Evolutionary conservation across 2,888 invertebrate genomes (phyloP).

Genomic region (Cosmia pyralina): DNA sequence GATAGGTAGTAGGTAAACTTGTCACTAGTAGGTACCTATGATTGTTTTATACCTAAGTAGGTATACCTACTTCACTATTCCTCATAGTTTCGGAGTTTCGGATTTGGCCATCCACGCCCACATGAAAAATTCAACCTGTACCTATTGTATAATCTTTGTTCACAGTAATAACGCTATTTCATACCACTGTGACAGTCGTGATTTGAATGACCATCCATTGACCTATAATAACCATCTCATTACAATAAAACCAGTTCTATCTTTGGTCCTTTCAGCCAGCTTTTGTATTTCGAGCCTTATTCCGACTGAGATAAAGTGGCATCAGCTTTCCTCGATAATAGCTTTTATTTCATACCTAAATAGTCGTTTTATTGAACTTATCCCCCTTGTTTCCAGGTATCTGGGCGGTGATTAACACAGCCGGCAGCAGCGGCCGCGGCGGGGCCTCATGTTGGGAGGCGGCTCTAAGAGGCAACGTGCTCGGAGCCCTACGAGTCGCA

Average conservation of each 20-base stretch:
- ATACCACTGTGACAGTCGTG: neutral
- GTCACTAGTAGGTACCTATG: neutral
- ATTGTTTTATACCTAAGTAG: no score
- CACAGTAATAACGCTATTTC: no score
- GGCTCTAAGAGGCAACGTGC: constrained; percentile 92
- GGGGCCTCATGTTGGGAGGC: constrained; percentile 93
- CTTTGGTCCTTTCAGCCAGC: neutral
- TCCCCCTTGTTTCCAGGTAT: constrained; percentile 89
- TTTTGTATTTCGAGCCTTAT: neutral
- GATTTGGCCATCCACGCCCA: no score
- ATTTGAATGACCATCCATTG: neutral
- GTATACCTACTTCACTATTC: no score
- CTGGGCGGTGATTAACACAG: constrained; percentile 96
- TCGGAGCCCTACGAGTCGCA: constrained; percentile 93
- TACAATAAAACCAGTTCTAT: neutral
- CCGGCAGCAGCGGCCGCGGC: constrained; percentile 94
- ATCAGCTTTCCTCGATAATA: neutral
- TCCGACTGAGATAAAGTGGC: neutral
- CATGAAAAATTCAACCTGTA: no score
- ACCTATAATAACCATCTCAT: neutral
- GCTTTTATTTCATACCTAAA: neutral
- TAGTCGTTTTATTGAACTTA: neutral
- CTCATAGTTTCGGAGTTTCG: no score
- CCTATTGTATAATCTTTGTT: no score
- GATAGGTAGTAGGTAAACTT: neutral